These are phyloP conservation scores for Montipora efflorescens DNA, from an alignment of 64 coral and sea anemone species.

Conservation along the genomic window DNA sequence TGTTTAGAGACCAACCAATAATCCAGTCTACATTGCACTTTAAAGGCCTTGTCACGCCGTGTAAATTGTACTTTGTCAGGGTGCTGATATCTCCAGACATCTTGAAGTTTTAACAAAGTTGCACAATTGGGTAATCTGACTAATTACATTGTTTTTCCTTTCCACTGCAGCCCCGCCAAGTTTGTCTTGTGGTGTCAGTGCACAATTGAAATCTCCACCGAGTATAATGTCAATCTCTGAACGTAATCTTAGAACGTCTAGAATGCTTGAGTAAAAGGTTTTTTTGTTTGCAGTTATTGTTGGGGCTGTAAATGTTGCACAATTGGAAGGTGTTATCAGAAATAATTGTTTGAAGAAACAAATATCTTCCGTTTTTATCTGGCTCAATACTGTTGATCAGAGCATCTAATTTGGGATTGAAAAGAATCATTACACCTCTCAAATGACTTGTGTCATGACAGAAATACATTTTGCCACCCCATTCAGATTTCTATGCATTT, in stretches of 20 bases:
- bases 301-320: constrained; percentile 22
- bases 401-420: constrained; percentile 27
- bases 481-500: constrained; percentile 13
- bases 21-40: constrained; percentile 15
- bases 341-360: background rate
- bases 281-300: background rate
- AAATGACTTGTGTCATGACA: constrained; percentile 15
- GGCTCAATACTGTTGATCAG: background rate
- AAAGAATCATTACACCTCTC: constrained; percentile 24
- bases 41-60: constrained; percentile 3
- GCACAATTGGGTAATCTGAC: background rate
- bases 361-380: constrained; percentile 4
- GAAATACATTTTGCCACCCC: constrained; percentile 3
- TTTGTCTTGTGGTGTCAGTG: background rate
- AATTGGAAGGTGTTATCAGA: background rate
- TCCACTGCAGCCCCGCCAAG: background rate
- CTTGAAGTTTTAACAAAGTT: background rate
- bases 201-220: background rate
- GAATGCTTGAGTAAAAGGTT: background rate
- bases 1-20: constrained; percentile 1
- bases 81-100: background rate
- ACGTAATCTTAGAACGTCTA: background rate
- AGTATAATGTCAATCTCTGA: background rate
- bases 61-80: background rate
- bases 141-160: background rate